Evolutionary conservation across 2,888 invertebrate genomes (phyloP).

Genomic region (Drosophila dives): DNA sequence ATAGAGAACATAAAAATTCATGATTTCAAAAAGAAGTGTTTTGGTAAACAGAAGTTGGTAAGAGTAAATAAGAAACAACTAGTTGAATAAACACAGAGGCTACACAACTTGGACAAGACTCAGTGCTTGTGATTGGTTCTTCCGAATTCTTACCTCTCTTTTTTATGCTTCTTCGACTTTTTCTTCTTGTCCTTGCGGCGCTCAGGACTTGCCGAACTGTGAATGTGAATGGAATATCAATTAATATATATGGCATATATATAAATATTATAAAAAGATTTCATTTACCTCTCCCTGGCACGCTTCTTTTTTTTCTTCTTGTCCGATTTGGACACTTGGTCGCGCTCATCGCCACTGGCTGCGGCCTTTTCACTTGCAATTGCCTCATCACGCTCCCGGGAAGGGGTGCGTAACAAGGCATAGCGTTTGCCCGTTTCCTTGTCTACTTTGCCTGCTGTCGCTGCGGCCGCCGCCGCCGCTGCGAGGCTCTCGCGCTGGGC

Average conservation of each 20-base stretch:
- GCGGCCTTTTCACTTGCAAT: conserved; percentile 68
- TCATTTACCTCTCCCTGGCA: conserved; percentile 85
- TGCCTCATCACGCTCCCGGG: conserved; percentile 86
- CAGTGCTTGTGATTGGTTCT: neutral
- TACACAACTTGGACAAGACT: conserved; percentile 37
- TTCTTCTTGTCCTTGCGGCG: conserved; percentile 91
- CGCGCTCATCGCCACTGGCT: conserved; percentile 78
- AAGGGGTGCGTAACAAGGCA: conserved; percentile 91
- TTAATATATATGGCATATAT: neutral
- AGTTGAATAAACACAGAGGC: conserved; percentile 53
- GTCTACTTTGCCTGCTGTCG: conserved; percentile 73
- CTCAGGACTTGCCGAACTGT: conserved; percentile 90
- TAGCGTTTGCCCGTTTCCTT: conserved; percentile 86
- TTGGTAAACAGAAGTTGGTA: conserved; percentile 36
- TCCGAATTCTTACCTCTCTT: conserved; percentile 87
- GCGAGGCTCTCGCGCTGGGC: conserved; percentile 84
- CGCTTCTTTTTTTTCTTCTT: conserved; percentile 90
- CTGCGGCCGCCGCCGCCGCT: conserved; percentile 69
- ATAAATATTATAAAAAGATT: neutral
- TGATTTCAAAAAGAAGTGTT: conserved; percentile 22
- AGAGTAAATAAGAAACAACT: conserved; percentile 43
- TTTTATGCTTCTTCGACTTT: conserved; percentile 91
- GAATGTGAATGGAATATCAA: conserved; percentile 5
- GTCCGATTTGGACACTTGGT: conserved; percentile 83
- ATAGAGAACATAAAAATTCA: conserved; percentile 12